These are phyloP conservation scores for Antigone vipio DNA, from an alignment of 2,113 vertebrate species.

Conservation along the genomic window DNA sequence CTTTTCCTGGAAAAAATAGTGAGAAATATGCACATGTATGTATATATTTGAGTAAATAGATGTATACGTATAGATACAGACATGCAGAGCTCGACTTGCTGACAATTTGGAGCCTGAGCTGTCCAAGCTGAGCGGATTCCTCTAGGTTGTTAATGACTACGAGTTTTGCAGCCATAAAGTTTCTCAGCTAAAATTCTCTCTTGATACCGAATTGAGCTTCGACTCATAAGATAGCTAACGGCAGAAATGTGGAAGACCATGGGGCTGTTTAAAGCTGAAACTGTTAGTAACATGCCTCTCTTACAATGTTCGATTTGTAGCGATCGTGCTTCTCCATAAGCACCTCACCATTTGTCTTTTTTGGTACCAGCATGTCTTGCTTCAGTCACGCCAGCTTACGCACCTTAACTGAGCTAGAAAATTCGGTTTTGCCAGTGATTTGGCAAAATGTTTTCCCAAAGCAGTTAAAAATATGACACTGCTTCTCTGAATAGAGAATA, in stretches of 20 bases:
- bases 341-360: not conserved
- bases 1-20: not conserved
- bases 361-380: not conserved
- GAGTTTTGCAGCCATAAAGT: not conserved
- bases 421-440: not conserved
- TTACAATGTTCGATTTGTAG: rapidly evolving
- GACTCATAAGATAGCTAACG: rapidly evolving
- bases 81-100: not conserved
- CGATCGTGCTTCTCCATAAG: not conserved
- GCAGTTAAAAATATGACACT: not conserved
- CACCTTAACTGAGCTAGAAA: not conserved
- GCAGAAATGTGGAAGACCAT: not conserved
- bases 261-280: not conserved
- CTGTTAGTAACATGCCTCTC: not conserved
- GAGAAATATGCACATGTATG: not conserved
- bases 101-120: not conserved
- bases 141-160: not conserved
- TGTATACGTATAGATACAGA: no score
- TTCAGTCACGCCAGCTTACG: not conserved
- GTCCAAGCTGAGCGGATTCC: not conserved
- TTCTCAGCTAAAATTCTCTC: not conserved
- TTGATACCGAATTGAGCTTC: not conserved
- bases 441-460: not conserved
- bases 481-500: not conserved
- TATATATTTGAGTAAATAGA: not conserved